Percentiles rank a stretch among this genome's conserved stretches.
Evolutionary conservation across 1,140 invertebrate species (phyloP).

Genomic region (Drosophila nannoptera): DNA sequence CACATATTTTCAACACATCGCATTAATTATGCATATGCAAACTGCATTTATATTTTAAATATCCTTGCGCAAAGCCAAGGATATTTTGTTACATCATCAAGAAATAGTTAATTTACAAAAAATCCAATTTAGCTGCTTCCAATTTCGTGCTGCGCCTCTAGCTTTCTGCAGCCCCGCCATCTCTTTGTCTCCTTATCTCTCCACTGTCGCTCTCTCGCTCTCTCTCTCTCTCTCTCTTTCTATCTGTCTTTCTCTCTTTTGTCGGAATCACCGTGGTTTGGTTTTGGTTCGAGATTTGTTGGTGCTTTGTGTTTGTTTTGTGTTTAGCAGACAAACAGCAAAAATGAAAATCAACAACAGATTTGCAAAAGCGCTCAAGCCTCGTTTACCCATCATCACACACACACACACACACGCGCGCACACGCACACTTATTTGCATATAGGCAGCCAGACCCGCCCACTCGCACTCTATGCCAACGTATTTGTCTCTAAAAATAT

Average conservation of each 20-base stretch:
- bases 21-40: too few species aligned
- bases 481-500: conserved; percentile 65
- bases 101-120: too few species aligned
- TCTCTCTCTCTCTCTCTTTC: not conserved
- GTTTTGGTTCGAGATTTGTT: conserved; percentile 29
- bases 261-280: conserved; percentile 12
- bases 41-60: too few species aligned
- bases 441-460: not conserved
- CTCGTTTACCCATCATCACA: conserved; percentile 22
- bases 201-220: not conserved
- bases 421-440: too few species aligned
- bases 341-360: conserved; percentile 75
- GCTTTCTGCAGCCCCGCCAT: not conserved
- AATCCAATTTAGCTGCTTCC: not conserved
- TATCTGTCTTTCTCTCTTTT: not conserved
- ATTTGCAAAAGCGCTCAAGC: conserved; percentile 43
- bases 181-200: not conserved
- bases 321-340: conserved; percentile 74
- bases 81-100: not conserved
- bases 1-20: too few species aligned
- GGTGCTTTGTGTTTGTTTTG: conserved; percentile 64
- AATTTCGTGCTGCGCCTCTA: not conserved
- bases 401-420: not conserved
- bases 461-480: conserved; percentile 5
- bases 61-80: not conserved